Evolutionary conservation across 2,113 vertebrate genomes (phyloP).

Genomic region (human): GRCh38 chr14:66997501-66998000

Average conservation of each 20-base stretch:
- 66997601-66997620: background rate
- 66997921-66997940: constrained; percentile 51
- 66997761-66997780: constrained; percentile 53
- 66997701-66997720: background rate
- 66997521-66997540: constrained; percentile 27
- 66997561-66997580: background rate
- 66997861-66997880: constrained; percentile 48
- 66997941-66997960: constrained; percentile 62
- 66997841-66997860: constrained; percentile 32
- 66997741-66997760: constrained; percentile 27
- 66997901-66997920: constrained; percentile 57
- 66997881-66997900: constrained; percentile 41
- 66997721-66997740: constrained; percentile 51
- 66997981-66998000: constrained; percentile 76
- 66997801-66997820: constrained; percentile 42
- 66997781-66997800: constrained; percentile 25
- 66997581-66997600: background rate
- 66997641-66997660: background rate
- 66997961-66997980: constrained; percentile 77
- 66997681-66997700: constrained; percentile 30
- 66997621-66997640: constrained; percentile 48
- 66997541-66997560: background rate
- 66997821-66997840: constrained; percentile 45
- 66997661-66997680: background rate
- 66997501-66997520: constrained; percentile 2